Percentiles rank a stretch among this genome's conserved stretches.
phyloP scores from a whole-genome alignment of 2,797 vertebrate genomes.

The Argentina silus region DNA sequence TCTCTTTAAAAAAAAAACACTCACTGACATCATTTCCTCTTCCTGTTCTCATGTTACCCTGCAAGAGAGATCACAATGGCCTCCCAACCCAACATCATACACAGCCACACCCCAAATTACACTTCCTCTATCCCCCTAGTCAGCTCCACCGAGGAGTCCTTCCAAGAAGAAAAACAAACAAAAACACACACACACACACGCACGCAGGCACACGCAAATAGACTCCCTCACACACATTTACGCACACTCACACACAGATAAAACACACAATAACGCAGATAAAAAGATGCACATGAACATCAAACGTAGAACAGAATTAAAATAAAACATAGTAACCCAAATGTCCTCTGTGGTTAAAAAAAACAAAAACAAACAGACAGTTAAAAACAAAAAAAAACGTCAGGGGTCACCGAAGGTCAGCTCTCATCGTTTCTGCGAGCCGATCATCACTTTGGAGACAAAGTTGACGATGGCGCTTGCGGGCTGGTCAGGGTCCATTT shows the following conservation, averaged over 20 bases:
- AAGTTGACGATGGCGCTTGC: slow-evolving; percentile 98
- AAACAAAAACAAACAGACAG: slow-evolving; percentile 54
- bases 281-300: slow-evolving; percentile 48
- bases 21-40: slow-evolving; percentile 63
- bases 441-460: slow-evolving; percentile 92
- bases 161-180: slow-evolving; percentile 80
- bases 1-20: slow-evolving; percentile 61
- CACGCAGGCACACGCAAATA: slow-evolving; percentile 24
- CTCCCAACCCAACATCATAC: slow-evolving; percentile 62
- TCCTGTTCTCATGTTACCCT: slow-evolving; percentile 64
- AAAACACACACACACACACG: slow-evolving; percentile 40
- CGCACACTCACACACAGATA: slow-evolving; percentile 27
- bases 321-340: slow-evolving; percentile 44
- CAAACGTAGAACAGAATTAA: slow-evolving; percentile 32
- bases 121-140: slow-evolving; percentile 89
- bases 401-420: slow-evolving; percentile 24
- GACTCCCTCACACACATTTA: slow-evolving; percentile 21
- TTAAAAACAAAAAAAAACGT: slow-evolving; percentile 31
- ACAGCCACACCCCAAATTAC: slow-evolving; percentile 83
- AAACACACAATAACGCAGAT: slow-evolving; percentile 67
- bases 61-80: slow-evolving; percentile 56
- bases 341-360: slow-evolving; percentile 47
- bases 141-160: slow-evolving; percentile 84
- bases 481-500: slow-evolving; percentile 93
- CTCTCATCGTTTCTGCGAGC: slow-evolving; percentile 93